Percentiles rank a stretch among this genome's conserved stretches.
Conservation (phyloP, 2,888 invertebrate species). For the Tupiocoris notatus region DNA sequence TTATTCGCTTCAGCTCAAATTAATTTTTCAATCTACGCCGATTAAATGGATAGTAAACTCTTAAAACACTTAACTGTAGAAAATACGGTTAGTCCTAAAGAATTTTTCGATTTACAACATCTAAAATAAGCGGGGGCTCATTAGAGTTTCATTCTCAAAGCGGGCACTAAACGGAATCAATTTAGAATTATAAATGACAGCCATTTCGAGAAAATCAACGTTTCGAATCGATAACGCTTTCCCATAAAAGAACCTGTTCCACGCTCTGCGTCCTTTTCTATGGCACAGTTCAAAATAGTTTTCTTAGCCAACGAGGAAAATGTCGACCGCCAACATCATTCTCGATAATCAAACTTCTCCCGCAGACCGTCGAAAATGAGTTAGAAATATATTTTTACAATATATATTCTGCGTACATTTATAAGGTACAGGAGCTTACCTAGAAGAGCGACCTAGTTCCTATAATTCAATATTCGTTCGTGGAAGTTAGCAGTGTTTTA, state of each 20-base stretch:
- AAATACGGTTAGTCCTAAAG: not conserved
- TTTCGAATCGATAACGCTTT: too few species aligned
- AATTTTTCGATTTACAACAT: conserved; percentile 1
- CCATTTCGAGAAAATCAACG: not conserved
- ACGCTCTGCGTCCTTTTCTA: too few species aligned
- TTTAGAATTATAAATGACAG: not conserved
- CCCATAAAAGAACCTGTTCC: too few species aligned
- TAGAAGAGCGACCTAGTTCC: conserved; percentile 24
- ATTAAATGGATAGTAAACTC: not conserved
- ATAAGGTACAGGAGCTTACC: conserved; percentile 2
- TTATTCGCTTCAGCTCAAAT: too few species aligned
- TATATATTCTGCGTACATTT: not conserved
- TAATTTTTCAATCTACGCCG: conserved; percentile 6
- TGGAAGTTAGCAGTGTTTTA: conserved; percentile 18
- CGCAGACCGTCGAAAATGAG: not conserved
- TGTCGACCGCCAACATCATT: too few species aligned
- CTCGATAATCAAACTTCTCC: not conserved
- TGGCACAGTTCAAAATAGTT: too few species aligned
- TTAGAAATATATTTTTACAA: not conserved
- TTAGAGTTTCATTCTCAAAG: not conserved
- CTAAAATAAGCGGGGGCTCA: conserved; percentile 9
- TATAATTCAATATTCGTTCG: conserved; percentile 21
- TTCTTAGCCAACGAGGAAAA: too few species aligned
- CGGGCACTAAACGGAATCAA: not conserved
- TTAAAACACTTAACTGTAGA: not conserved